Percentiles rank a stretch among this genome's conserved stretches.
Evolutionary conservation across 1,140 invertebrate genomes (phyloP).

Genomic region (Wasmannia auropunctata): DNA sequence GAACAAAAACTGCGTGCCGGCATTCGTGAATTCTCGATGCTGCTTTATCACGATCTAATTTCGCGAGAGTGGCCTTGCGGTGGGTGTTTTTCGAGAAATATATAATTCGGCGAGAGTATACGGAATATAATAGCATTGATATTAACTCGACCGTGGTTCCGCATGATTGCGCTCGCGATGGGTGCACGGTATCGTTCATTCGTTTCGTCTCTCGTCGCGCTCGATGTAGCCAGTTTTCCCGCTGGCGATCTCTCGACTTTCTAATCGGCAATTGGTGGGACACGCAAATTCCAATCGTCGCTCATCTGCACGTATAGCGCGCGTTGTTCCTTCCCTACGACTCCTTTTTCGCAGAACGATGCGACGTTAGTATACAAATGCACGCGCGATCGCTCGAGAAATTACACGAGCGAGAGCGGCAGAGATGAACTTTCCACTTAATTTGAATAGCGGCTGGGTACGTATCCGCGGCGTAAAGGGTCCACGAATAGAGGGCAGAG

Average conservation of each 20-base stretch:
- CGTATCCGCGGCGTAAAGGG: constrained; percentile 32
- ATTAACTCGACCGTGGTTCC: background rate
- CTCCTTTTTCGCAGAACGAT: background rate
- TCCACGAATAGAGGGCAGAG: background rate
- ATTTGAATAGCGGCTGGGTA: constrained; percentile 64
- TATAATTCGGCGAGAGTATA: background rate
- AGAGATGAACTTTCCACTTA: constrained; percentile 63
- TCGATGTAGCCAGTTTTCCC: background rate
- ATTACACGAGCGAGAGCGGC: constrained; percentile 21
- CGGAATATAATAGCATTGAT: background rate
- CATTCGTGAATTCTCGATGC: background rate
- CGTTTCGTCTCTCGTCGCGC: background rate
- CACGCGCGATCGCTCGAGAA: constrained; percentile 28
- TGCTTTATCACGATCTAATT: constrained; percentile 2
- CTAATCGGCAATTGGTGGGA: constrained; percentile 2
- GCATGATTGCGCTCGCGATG: background rate
- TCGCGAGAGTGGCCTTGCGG: background rate
- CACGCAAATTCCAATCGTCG: background rate
- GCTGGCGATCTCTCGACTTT: background rate
- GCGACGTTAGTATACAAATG: background rate
- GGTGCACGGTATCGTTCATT: background rate
- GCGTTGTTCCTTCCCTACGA: background rate
- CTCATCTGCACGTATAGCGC: background rate
- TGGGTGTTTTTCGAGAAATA: background rate
- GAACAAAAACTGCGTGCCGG: background rate